Percentiles rank a stretch among this genome's conserved stretches.
Evolutionary conservation across 2,888 invertebrate genomes (phyloP).

Genomic region (Trichopria drosophilae): DNA sequence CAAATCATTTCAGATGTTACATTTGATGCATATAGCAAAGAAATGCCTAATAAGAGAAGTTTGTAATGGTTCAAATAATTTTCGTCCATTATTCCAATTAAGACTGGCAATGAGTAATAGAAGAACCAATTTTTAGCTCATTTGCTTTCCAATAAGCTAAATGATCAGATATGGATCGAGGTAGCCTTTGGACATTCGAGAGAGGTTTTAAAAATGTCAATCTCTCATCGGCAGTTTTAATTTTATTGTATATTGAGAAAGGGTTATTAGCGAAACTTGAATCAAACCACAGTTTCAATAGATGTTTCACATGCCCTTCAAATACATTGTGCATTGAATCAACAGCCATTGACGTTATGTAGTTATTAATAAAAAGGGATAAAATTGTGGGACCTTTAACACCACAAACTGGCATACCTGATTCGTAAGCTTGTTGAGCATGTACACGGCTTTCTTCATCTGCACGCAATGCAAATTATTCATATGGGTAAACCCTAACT

Average conservation of each 20-base stretch:
- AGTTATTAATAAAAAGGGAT: not conserved
- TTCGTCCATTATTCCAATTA: conserved; percentile 11
- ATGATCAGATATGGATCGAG: conserved; percentile 20
- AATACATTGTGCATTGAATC: conserved; percentile 12
- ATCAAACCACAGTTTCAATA: conserved; percentile 14
- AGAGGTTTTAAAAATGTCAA: too few species aligned
- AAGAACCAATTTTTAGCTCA: conserved; percentile 26
- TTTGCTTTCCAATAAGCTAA: conserved; percentile 26
- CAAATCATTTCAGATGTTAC: conserved; percentile 7
- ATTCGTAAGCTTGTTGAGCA: conserved; percentile 1
- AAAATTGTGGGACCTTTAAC: conserved; percentile 16
- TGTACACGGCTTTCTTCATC: conserved; percentile 8
- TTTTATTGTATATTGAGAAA: too few species aligned
- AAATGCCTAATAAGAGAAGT: conserved; percentile 11
- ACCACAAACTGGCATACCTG: conserved; percentile 1
- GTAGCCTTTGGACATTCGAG: conserved; percentile 15
- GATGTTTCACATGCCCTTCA: conserved; percentile 7
- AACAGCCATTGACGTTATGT: not conserved
- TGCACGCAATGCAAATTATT: conserved; percentile 1
- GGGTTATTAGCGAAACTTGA: too few species aligned
- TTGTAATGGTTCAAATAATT: conserved; percentile 20
- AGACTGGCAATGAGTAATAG: conserved; percentile 24
- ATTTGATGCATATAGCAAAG: conserved; percentile 5
- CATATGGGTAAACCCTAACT: conserved; percentile 12
- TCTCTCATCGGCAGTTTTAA: too few species aligned